phyloP scores from a whole-genome alignment of 30 jellyfish, hydroid and myxozoan genomes.

The Aurelia sp. region DNA sequence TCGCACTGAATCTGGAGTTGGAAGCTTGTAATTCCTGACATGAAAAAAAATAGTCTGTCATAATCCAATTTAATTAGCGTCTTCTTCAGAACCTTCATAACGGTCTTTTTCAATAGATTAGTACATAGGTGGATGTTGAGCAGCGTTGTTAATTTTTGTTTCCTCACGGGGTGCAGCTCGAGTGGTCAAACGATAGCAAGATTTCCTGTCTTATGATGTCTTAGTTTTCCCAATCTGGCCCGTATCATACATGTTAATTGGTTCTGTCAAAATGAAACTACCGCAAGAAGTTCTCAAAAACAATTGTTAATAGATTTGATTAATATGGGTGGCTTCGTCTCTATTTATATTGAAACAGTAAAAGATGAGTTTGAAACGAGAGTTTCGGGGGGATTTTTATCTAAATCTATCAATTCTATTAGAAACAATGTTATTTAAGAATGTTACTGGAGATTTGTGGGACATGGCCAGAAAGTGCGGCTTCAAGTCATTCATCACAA shows the following conservation, averaged over 20 bases:
- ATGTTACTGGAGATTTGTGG: no score
- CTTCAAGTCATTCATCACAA: no score
- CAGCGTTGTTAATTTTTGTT: neutral
- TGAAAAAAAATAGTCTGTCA: neutral
- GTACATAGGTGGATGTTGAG: neutral
- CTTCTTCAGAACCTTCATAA: neutral
- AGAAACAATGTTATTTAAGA: neutral
- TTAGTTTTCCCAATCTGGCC: conserved; percentile 6
- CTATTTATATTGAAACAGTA: no score
- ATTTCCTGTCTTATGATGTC: neutral
- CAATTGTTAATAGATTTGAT: no score
- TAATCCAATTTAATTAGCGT: conserved; percentile 5
- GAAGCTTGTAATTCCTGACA: no score
- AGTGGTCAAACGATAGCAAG: conserved; percentile 11
- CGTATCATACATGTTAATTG: neutral
- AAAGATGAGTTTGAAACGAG: no score
- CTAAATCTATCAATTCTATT: neutral
- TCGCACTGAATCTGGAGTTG: no score
- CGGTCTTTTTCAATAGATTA: conserved; percentile 2
- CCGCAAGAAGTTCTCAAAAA: neutral
- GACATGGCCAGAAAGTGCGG: no score
- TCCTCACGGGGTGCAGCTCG: conserved; percentile 9
- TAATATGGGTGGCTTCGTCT: no score
- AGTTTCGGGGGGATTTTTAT: neutral
- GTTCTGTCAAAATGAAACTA: neutral